These are phyloP conservation scores for Vireo griseus DNA, from an alignment of 2,797 vertebrate genomes.

Conservation along the genomic window DNA sequence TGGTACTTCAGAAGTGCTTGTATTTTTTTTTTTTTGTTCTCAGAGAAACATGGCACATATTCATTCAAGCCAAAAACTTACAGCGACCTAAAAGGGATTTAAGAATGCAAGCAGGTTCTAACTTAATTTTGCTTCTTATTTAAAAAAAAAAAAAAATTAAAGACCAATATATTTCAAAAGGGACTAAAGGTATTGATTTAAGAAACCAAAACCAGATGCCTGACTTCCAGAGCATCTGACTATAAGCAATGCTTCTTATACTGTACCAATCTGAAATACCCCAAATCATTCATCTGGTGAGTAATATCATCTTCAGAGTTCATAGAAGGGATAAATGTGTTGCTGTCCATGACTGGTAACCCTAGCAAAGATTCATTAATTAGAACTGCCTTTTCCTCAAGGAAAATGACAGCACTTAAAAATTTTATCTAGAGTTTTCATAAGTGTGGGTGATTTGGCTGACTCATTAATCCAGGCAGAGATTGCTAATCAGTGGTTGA, in stretches of 20 bases:
- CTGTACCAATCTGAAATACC: not conserved
- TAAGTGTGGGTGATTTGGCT: not conserved
- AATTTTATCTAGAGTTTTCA: not conserved
- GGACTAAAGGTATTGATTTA: not conserved
- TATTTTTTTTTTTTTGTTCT: not conserved
- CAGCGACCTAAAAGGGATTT: not conserved
- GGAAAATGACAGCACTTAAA: not conserved
- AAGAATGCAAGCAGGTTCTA: not conserved
- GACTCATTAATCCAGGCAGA: constrained; percentile 2
- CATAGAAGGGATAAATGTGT: not conserved
- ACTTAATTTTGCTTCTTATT: not conserved
- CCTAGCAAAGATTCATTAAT: not conserved
- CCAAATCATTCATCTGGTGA: not conserved
- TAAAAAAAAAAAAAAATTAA: not conserved
- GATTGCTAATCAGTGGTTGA: constrained; percentile 2
- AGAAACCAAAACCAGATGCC: not conserved
- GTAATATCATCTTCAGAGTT: not conserved
- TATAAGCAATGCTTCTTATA: not conserved
- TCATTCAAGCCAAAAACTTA: not conserved
- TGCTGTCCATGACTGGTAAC: not conserved
- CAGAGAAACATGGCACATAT: not conserved
- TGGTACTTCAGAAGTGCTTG: not conserved
- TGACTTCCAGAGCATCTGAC: not conserved
- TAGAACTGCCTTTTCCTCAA: not conserved
- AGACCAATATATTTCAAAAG: not conserved